These are phyloP conservation scores for Diplazon laetatorius DNA, from an alignment of 2,888 invertebrate genomes.

Conservation along the genomic window DNA sequence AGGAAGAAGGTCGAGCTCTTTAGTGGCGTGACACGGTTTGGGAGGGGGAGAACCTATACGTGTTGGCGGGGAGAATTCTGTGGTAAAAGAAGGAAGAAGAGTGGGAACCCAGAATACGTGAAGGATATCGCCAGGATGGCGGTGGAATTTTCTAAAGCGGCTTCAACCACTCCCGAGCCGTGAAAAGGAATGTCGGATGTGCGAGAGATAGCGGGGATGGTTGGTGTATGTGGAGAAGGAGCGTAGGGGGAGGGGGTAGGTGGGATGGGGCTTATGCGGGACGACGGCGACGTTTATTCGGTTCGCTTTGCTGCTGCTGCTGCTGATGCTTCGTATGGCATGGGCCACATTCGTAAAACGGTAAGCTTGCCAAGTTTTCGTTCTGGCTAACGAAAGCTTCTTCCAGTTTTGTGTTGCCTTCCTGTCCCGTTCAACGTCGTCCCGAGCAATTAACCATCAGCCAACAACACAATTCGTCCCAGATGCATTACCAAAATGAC, in stretches of 20 bases:
- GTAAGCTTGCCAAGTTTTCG: conserved; percentile 50
- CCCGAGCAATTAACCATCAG: conserved; percentile 51
- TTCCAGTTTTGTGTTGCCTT: conserved; percentile 18
- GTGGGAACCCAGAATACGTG: neutral
- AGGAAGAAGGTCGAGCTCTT: conserved; percentile 33
- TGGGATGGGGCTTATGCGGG: conserved; percentile 5
- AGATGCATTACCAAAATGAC: neutral
- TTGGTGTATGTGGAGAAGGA: too few relatives aligned
- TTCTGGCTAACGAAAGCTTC: conserved; percentile 13
- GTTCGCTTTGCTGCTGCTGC: conserved; percentile 34
- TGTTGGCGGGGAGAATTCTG: conserved; percentile 18
- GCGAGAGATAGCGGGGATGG: conserved; percentile 24
- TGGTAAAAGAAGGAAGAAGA: conserved; percentile 10
- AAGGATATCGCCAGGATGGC: conserved; percentile 41
- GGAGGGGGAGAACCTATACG: conserved; percentile 5
- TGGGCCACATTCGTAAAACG: conserved; percentile 43
- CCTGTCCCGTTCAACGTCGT: conserved; percentile 34
- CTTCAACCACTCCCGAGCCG: conserved; percentile 50
- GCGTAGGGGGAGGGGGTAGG: conserved; percentile 4
- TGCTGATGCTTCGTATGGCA: conserved; percentile 44
- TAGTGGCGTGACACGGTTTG: conserved; percentile 48
- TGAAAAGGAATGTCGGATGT: conserved; percentile 56
- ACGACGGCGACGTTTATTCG: conserved; percentile 45
- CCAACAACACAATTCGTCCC: conserved; percentile 23
- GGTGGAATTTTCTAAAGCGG: conserved; percentile 48